Evolutionary conservation across 1,140 invertebrate species (phyloP).

Genomic region (Scaptomyza graminum): DNA sequence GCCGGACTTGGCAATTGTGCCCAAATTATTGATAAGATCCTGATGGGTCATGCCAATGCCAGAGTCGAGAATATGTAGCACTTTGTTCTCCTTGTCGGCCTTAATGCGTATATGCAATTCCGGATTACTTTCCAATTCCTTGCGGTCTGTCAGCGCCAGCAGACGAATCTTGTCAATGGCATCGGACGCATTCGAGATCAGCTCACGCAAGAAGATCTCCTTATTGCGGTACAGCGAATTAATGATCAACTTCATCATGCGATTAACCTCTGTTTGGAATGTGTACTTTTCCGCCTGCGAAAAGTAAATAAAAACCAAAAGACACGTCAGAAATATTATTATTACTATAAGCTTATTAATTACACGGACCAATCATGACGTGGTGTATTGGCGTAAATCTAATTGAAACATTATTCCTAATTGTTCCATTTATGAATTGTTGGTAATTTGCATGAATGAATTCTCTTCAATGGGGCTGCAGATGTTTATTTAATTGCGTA

Average conservation of each 20-base stretch:
- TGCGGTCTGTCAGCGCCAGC: slow-evolving; percentile 94
- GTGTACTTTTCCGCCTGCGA: slow-evolving; percentile 92
- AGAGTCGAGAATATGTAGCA: slow-evolving; percentile 97
- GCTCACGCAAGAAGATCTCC: slow-evolving; percentile 98
- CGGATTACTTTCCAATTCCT: slow-evolving; percentile 90
- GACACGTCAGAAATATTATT: too few relatives aligned
- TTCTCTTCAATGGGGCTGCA: too few relatives aligned
- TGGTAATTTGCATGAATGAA: neutral
- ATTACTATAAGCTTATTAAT: too few relatives aligned
- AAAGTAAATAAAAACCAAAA: slow-evolving; percentile 5
- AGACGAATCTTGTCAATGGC: slow-evolving; percentile 98
- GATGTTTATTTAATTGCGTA: neutral
- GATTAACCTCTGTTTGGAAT: slow-evolving; percentile 98
- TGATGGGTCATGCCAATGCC: slow-evolving; percentile 99
- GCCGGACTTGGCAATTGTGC: slow-evolving; percentile 99
- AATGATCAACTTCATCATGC: slow-evolving; percentile 99
- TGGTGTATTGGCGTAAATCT: neutral
- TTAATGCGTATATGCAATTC: slow-evolving; percentile 97
- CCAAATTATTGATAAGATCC: slow-evolving; percentile 98
- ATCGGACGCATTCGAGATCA: slow-evolving; percentile 98
- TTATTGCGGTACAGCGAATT: slow-evolving; percentile 99
- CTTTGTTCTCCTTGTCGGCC: slow-evolving; percentile 97
- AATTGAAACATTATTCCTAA: too few relatives aligned
- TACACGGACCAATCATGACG: neutral
- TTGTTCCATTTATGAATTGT: too few relatives aligned